Base-by-base conservation (phyloP, 2,797 vertebrate species). In the Onychomys leucogaster region DNA sequence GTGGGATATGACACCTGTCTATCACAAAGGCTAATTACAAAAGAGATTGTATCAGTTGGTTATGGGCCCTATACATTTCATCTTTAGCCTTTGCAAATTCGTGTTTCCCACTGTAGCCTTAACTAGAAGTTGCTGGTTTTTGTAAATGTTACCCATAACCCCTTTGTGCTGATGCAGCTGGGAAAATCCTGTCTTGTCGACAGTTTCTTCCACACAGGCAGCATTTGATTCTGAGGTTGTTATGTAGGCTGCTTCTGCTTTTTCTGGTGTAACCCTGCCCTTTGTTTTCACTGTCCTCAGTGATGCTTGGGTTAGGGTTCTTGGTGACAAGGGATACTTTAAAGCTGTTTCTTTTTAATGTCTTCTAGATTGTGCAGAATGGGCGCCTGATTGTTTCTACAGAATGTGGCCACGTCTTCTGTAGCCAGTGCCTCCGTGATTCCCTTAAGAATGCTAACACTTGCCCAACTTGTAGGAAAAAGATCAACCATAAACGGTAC, bases 381-480 rank as follows among this genome's bases (percentile, higher is more conserved):
- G 99, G 99, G 37, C 98, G 99, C 59, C 99, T 99, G 94, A 99
- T 99, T 41, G 99, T 99, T 46, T 99, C 99, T 65, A 99, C 99
- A 4, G 99, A 99, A 92, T 99, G 99, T 2, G 99, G 99, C 95
- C 99, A 99, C 1, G 98, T 99, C 87, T 99, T 99, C 98, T 99
- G 99, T 98, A 99, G 99, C 95, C 99, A 99, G 98, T 99, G 99
- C 98, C 99, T 99, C 96, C 99, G 99, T 2, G 99, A 99, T 88
- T 98, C 99, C 59, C 99, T 99, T 97, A 98, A 98, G 98, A 98
- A 98, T 89, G 99, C 99, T 65, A 99, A 98, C 97, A 99, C 99
- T 82, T 99, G 99, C 96, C 99, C 99, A 0, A 99, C 99, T 17
- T 99, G 99, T 98, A 99, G 99, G 98, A 99, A 99, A 98, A 99